Evolutionary conservation across 2,113 vertebrate genomes (phyloP).

Genomic region (Loxodonta africana): DNA sequence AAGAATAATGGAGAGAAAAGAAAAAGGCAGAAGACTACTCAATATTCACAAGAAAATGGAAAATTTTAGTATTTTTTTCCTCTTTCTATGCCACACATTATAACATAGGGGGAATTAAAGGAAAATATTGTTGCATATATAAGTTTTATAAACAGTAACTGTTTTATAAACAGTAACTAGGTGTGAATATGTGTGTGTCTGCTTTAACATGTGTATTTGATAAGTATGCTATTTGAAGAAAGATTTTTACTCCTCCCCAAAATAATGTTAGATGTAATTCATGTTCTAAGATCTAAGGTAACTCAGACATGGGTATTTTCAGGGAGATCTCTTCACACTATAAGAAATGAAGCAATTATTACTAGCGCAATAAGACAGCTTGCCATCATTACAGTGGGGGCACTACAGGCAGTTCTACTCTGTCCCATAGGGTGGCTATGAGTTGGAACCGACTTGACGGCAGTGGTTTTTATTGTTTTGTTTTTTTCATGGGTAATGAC

Average conservation of each 20-base stretch:
- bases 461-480: no score
- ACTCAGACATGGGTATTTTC: not conserved
- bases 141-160: constrained; percentile 26
- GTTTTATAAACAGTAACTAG: constrained; percentile 31
- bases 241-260: not conserved
- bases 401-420: not conserved
- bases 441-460: not conserved
- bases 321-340: not conserved
- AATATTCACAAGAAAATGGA: not conserved
- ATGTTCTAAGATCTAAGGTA: not conserved
- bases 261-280: constrained; percentile 16
- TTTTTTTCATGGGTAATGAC: no score
- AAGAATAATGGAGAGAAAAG: not conserved
- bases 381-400: not conserved
- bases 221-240: not conserved
- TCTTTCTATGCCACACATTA: not conserved
- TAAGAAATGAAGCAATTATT: not conserved
- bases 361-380: not conserved
- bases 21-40: not conserved
- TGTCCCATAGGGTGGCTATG: no score
- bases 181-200: not conserved
- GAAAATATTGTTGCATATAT: not conserved
- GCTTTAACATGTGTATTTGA: not conserved
- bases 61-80: not conserved
- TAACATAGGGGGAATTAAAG: not conserved